These are phyloP conservation scores for Dendroctonus valens DNA, from an alignment of 1,140 invertebrate species.

Conservation along the genomic window DNA sequence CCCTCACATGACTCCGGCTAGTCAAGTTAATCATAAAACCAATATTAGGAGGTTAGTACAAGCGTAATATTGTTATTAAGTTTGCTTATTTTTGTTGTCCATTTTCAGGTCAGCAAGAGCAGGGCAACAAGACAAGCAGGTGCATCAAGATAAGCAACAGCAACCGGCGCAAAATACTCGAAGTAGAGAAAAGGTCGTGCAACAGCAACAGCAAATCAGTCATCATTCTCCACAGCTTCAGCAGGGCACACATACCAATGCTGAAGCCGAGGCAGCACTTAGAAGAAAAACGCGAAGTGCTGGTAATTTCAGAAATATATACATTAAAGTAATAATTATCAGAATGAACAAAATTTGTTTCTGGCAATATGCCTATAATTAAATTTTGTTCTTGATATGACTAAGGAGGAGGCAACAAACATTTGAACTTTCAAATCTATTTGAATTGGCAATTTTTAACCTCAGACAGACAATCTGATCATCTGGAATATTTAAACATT, in stretches of 20 bases:
- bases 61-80: neutral
- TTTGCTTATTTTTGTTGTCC: constrained; percentile 4
- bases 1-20: constrained; percentile 24
- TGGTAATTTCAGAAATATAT: constrained; percentile 49
- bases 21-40: constrained; percentile 36
- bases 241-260: constrained; percentile 14
- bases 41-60: constrained; percentile 26
- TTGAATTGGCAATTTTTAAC: too few species aligned
- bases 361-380: too few species aligned
- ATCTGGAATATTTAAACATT: too few species aligned
- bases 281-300: constrained; percentile 65
- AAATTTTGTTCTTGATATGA: too few species aligned
- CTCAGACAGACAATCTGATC: too few species aligned
- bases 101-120: constrained; percentile 19
- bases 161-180: constrained; percentile 45
- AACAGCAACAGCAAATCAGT: constrained; percentile 2
- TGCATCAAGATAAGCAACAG: constrained; percentile 34
- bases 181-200: constrained; percentile 39
- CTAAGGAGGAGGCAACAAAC: too few species aligned
- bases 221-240: constrained; percentile 7
- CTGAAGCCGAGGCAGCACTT: constrained; percentile 43
- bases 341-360: too few species aligned
- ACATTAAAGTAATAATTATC: too few species aligned
- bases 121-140: constrained; percentile 19
- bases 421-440: too few species aligned